phyloP scores from a whole-genome alignment of 2,888 invertebrate species.

The Stratiomys singularior region DNA sequence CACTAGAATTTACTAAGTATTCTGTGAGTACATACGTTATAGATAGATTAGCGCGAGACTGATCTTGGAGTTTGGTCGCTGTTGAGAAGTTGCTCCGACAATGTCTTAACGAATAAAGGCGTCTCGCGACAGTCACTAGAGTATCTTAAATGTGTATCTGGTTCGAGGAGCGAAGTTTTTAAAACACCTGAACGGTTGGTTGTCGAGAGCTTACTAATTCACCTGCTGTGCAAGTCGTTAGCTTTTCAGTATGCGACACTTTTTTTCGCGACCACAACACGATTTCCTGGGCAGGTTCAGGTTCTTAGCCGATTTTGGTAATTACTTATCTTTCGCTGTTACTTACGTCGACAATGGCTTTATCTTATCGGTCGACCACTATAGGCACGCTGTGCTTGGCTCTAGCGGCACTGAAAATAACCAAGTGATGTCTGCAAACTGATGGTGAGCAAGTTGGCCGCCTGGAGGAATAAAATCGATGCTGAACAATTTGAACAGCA shows the following conservation, averaged over 20 bases:
- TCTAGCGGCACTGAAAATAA: slow-evolving; percentile 36
- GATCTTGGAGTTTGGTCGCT: neutral
- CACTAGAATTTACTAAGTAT: neutral
- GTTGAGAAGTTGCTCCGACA: neutral
- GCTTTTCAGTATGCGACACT: slow-evolving; percentile 26
- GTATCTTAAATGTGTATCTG: neutral
- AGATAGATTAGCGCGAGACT: neutral
- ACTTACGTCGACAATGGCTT: neutral
- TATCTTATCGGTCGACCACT: slow-evolving; percentile 33
- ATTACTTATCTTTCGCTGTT: slow-evolving; percentile 25
- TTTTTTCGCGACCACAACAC: slow-evolving; percentile 17
- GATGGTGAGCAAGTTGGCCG: neutral
- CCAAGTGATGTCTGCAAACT: slow-evolving; percentile 30
- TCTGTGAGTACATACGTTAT: too few relatives aligned
- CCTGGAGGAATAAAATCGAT: neutral
- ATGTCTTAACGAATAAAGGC: slow-evolving; percentile 20
- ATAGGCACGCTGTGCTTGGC: neutral
- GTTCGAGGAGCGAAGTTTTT: slow-evolving; percentile 13
- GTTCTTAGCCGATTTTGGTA: slow-evolving; percentile 14
- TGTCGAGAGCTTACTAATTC: slow-evolving; percentile 44
- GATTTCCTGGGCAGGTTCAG: slow-evolving; percentile 18
- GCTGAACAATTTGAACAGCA: neutral
- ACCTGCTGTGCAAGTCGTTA: slow-evolving; percentile 34
- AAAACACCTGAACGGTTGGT: slow-evolving; percentile 40
- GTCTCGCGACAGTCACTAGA: slow-evolving; percentile 14